Base-by-base conservation (phyloP, 2,797 vertebrate genomes). In the Platyrinchus mystaceus region DNA sequence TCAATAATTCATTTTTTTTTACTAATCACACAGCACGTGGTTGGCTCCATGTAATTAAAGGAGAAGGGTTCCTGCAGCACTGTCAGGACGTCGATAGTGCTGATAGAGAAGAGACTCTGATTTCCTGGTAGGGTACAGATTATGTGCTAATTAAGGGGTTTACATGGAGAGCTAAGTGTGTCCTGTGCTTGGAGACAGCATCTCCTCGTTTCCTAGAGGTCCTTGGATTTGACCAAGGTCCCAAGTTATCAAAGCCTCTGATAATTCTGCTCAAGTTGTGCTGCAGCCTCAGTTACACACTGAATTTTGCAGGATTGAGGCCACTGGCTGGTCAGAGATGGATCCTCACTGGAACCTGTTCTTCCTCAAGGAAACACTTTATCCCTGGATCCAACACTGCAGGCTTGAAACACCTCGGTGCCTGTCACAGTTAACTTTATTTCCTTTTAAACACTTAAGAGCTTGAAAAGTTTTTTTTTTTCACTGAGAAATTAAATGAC, bases 1-100 rank as follows among this genome's bases (percentile, higher is more conserved):
- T 84, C 70, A 90, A 80, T 90, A 76, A 50, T 97, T 93, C 7
- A 83, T 91, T 93, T 93, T 89, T 89, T 89, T 60, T 67, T 55
- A 55, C 79, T 94, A 75, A 91, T 95, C 83, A 75, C 63, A 67
- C 53, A 68, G 66, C 53, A 71, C 0, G 3, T 85, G 89, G 46
- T 64, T 93, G 75, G 70, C 60, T 92, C 94, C 81, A 50, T 30
- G 75, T 80, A 74, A 83, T 95, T 94, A 75, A 73, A 89, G 43
- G 53, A 53, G 70, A 79, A 74, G 2, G 2, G 34, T 86, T 94
- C 82, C 78, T 94, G 67, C 67, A 81, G 81, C 46, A 16, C 34
- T 83, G 81, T 80, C 68, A 43, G 49, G 88, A 15, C 9, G n/a
- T 11, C 53, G 84, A 85, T 64, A 84, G 53, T 84, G 68, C 64